Evolutionary conservation across 2,888 invertebrate species (phyloP), one percentile per base, ranked within the genome.

Genomic region (Agapostemon virescens): DNA sequence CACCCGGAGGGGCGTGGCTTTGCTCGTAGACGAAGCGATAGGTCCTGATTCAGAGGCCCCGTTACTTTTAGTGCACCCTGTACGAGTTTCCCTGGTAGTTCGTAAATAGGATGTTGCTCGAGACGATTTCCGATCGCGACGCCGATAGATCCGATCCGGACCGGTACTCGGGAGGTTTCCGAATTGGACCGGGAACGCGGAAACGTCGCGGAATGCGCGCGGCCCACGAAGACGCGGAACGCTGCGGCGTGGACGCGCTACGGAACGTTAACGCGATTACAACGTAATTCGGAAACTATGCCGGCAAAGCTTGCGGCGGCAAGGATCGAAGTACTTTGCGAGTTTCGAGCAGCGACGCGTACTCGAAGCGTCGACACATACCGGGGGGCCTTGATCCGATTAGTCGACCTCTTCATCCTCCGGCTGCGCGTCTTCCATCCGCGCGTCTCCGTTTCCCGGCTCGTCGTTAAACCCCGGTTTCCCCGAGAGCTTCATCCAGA

Each of bases 191-290:
- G 58, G 26, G 58, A 61, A 45, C 61, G 63, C 61, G 71, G 42
- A 71, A 71, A 71, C 36, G 42, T 63, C 71, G 33, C 71, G 71
- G 61, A 66, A 66, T 66, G 52, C 66, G 63, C 64, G 72, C 26
- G 20, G 52, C 33, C 40, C 30, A 17, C 33, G 20, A 52, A 58
- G 69, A 58, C 58, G 40, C 58, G 58, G 40, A 30, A 61, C 55
- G 26, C 15, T 26, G 26, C 17, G 26, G 55, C 55, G 55, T 15
- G 55, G 26, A 40, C 67, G 68, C 71, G 63, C 23, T 15, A 64
- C 52, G 84, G 83, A 88, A 86, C 85, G 87, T 86, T 89, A 86
- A 89, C 87, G 82, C 86, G 86, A 88, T 88, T 88, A 87, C 88
- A 84, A 85, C 73, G 85, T 84, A 86, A 89, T 87, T 87, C 87